phyloP scores from a whole-genome alignment of 2,888 invertebrate genomes.

The Muscina levida region DNA sequence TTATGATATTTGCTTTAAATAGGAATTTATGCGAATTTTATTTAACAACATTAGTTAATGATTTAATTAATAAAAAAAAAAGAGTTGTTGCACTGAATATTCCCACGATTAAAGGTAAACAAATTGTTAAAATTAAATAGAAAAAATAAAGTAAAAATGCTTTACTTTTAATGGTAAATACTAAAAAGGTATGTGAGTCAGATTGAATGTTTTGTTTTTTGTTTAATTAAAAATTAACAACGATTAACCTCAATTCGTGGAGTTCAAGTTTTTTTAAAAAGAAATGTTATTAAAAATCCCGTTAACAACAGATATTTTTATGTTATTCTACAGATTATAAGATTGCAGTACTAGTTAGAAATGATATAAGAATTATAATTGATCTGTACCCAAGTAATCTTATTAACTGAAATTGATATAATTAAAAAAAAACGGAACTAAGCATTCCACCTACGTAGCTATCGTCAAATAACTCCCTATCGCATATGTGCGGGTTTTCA shows the following conservation, averaged over 20 bases:
- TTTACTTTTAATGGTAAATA: not conserved
- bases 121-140: not conserved
- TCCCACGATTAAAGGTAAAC: constrained; percentile 37
- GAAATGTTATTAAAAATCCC: not conserved
- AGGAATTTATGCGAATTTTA: not conserved
- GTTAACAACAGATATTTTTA: not conserved
- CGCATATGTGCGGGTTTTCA: too few relatives aligned
- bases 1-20: not conserved
- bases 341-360: too few relatives aligned
- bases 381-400: constrained; percentile 47
- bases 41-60: constrained; percentile 32
- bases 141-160: not conserved
- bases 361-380: not conserved
- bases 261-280: not conserved
- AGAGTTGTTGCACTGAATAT: constrained; percentile 29
- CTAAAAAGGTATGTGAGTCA: too few relatives aligned
- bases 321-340: too few relatives aligned
- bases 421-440: constrained; percentile 59
- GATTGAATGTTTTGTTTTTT: not conserved
- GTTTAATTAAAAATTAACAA: not conserved
- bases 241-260: constrained; percentile 17
- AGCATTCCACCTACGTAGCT: too few relatives aligned
- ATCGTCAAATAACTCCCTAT: too few relatives aligned
- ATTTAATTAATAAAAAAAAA: constrained; percentile 32
- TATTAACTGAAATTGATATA: too few relatives aligned